Evolutionary conservation across 2,797 vertebrate species (phyloP), one percentile per base, ranked within the genome.

Genomic region (Peromyscus aztecus): DNA sequence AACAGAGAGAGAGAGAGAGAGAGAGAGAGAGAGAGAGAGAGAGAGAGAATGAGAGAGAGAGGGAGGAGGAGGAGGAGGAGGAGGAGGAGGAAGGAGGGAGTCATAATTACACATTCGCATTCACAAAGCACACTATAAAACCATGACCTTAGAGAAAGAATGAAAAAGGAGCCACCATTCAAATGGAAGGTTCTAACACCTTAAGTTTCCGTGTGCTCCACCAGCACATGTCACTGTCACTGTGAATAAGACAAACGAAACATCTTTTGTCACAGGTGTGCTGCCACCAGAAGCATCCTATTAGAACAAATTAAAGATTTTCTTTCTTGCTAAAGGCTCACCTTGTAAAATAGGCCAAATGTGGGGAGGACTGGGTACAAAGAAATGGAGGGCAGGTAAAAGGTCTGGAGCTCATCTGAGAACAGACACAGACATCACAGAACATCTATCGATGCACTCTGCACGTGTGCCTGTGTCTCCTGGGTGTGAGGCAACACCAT

Each of bases 241-340:
- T 71, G 23, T 65, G 76, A 78, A n/a, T 31, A 96, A 91, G 87
- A 55, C 4, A 84, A 88, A 31, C 43, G 29, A 86, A 83, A 57
- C 14, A 40, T 85, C n/a, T 88, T 95, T 43, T 24, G 24, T 71
- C 49, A 78, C 24, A 59, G 19, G 55, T 55, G 6, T 37, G 76
- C 59, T 94, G 24, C 49, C 90, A 24, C 16, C 11, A 40, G 14
- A 40, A 65, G 40, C n/a, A 49, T 29, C 34, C 27, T 69, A 55
- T 65, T 2, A 71, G 37, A 61, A 92, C 43, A 63, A 91, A 57
- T 40, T 77, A 55, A 80, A 73, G 46, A 37, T 69, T 17, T 7
- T 57, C 8, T 49, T 85, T 82, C 16, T 12, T 40, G 83, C 46
- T 75, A 55, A 87, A 93, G 59, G 2, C 24, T 90, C 63, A 67